phyloP scores from a whole-genome alignment of 2,888 invertebrate species.

The Leptopilina syphax region DNA sequence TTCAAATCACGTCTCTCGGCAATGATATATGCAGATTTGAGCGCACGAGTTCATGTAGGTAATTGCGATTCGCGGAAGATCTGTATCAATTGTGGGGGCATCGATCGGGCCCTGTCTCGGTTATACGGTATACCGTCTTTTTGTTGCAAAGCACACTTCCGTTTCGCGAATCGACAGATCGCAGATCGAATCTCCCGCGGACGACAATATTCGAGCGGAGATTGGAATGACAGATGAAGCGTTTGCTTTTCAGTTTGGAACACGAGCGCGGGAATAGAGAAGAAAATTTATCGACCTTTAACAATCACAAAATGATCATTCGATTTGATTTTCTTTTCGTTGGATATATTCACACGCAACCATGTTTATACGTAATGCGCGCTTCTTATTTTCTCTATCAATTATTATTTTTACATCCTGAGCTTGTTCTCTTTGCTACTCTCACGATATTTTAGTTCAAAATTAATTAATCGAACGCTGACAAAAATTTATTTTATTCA shows the following conservation, averaged over 20 bases:
- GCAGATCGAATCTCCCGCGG: slow-evolving; percentile 37
- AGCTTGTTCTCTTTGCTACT: background rate
- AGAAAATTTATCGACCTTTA: slow-evolving; percentile 58
- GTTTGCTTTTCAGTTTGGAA: slow-evolving; percentile 51
- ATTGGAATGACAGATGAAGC: slow-evolving; percentile 55
- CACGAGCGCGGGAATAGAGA: slow-evolving; percentile 57
- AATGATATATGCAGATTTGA: slow-evolving; percentile 17
- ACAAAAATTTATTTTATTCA: too few relatives aligned
- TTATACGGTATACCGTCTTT: slow-evolving; percentile 37
- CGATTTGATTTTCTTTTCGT: slow-evolving; percentile 39
- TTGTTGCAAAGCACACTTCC: slow-evolving; percentile 50
- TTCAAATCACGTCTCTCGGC: slow-evolving; percentile 30
- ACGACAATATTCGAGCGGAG: slow-evolving; percentile 39
- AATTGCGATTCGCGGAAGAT: slow-evolving; percentile 40
- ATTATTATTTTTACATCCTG: too few relatives aligned
- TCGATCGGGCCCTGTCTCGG: slow-evolving; percentile 31
- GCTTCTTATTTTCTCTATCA: too few relatives aligned
- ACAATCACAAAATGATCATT: slow-evolving; percentile 50
- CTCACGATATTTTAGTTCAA: too few relatives aligned
- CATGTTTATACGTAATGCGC: background rate
- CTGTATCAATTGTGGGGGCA: slow-evolving; percentile 40
- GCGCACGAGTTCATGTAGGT: slow-evolving; percentile 38
- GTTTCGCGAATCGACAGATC: slow-evolving; percentile 40
- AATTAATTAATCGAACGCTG: too few relatives aligned
- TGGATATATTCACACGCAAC: background rate